Evolutionary conservation across 1,140 invertebrate genomes (phyloP).

Genomic region (Drosophila pruinosa): DNA sequence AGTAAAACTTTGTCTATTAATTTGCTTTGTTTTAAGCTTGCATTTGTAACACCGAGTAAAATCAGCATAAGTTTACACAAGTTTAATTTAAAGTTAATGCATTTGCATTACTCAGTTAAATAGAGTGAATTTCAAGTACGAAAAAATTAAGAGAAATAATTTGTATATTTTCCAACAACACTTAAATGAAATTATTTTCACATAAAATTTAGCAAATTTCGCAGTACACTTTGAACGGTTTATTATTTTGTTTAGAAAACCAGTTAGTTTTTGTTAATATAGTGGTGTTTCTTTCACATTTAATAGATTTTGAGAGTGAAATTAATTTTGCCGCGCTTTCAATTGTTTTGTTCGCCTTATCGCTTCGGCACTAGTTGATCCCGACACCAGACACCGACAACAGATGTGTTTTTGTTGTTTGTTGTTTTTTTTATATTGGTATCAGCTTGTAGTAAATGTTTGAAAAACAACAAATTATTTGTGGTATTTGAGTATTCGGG

Average conservation of each 20-base stretch:
- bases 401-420: not conserved
- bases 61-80: too few species aligned
- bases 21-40: too few species aligned
- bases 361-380: conserved; percentile 6
- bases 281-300: not conserved
- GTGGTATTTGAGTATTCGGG: not conserved
- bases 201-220: too few species aligned
- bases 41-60: too few species aligned
- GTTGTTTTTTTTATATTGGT: not conserved
- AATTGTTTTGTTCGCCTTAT: conserved; percentile 8
- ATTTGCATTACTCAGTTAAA: too few species aligned
- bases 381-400: not conserved
- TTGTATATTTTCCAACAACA: too few species aligned
- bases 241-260: not conserved
- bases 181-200: too few species aligned
- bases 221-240: too few species aligned
- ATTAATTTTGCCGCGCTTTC: not conserved
- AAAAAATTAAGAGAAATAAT: too few species aligned
- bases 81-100: too few species aligned
- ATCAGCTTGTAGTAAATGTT: not conserved
- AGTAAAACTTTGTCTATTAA: too few species aligned
- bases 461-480: not conserved
- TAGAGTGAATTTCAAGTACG: too few species aligned
- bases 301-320: not conserved
- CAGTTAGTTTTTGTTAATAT: not conserved